These are phyloP conservation scores for Pelosia muscerda DNA, from an alignment of 2,888 invertebrate genomes.

Conservation along the genomic window DNA sequence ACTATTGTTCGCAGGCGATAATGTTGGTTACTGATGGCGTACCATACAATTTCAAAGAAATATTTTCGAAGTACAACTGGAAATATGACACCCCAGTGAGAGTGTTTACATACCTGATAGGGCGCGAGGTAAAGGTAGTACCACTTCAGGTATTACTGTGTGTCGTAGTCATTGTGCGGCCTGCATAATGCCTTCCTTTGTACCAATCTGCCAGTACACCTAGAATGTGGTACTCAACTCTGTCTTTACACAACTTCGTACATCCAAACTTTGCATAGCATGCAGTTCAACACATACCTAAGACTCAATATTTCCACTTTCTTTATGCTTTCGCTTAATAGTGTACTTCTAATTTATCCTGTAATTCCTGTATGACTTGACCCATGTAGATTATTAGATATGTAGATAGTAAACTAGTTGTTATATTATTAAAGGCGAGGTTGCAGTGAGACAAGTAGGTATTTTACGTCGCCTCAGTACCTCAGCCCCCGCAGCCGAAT, in stretches of 20 bases:
- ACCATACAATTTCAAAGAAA: constrained; percentile 96
- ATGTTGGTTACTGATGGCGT: constrained; percentile 99
- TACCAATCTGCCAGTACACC: constrained; percentile 80
- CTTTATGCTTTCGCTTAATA: constrained; percentile 74
- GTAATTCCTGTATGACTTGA: not conserved
- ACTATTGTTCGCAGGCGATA: constrained; percentile 90
- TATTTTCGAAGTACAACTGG: constrained; percentile 97
- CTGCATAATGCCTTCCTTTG: constrained; percentile 83
- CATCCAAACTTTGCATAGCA: constrained; percentile 34
- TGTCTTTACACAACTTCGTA: constrained; percentile 44
- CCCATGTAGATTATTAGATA: not conserved
- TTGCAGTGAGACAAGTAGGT: too few species aligned
- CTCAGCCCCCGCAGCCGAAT: too few species aligned
- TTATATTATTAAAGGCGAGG: too few species aligned
- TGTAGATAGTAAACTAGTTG: not conserved
- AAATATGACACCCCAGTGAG: constrained; percentile 93
- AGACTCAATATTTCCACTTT: constrained; percentile 56
- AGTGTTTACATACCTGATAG: constrained; percentile 99
- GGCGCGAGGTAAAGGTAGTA: constrained; percentile 92
- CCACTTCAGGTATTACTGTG: constrained; percentile 86
- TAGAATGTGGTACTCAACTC: constrained; percentile 82
- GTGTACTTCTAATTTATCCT: constrained; percentile 37
- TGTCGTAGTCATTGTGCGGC: constrained; percentile 86
- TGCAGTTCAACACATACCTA: constrained; percentile 21
- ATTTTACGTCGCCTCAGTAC: too few species aligned